These are phyloP conservation scores for Sceliomorpha sp. DNA, from an alignment of 2,888 invertebrate species.

Conservation along the genomic window DNA sequence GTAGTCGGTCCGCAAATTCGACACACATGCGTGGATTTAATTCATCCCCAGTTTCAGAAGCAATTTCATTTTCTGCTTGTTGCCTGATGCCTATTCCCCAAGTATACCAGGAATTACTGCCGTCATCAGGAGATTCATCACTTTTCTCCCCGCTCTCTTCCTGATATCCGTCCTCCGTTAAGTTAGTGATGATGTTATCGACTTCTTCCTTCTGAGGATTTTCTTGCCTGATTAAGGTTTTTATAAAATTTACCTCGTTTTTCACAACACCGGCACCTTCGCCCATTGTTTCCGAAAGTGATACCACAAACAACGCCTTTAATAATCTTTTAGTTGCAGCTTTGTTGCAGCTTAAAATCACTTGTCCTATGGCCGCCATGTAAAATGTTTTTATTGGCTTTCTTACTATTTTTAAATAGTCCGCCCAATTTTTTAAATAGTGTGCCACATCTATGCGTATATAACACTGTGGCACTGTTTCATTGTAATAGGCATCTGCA, in stretches of 20 bases:
- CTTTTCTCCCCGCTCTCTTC: too few species aligned
- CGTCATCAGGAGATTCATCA: too few species aligned
- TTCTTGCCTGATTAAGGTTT: too few species aligned
- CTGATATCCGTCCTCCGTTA: too few species aligned
- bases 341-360: neutral
- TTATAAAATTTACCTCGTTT: too few species aligned
- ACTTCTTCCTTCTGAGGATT: too few species aligned
- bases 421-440: slow-evolving; percentile 2
- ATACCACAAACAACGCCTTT: neutral
- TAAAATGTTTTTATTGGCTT: neutral
- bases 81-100: neutral
- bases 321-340: neutral
- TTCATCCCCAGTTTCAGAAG: slow-evolving; percentile 2
- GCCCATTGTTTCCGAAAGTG: neutral
- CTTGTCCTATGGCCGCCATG: neutral
- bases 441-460: slow-evolving; percentile 5
- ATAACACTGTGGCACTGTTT: neutral
- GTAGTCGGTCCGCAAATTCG: neutral
- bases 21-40: slow-evolving; percentile 3
- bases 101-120: too few species aligned
- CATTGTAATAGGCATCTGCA: neutral
- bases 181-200: too few species aligned
- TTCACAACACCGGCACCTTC: too few species aligned
- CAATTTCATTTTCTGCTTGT: neutral
- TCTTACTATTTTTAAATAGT: neutral